A percentile compares a stretch with the other conserved stretches of the same genome.
Conservation (phyloP, 2,113 vertebrate genomes). For the Sceloporus undulatus region DNA sequence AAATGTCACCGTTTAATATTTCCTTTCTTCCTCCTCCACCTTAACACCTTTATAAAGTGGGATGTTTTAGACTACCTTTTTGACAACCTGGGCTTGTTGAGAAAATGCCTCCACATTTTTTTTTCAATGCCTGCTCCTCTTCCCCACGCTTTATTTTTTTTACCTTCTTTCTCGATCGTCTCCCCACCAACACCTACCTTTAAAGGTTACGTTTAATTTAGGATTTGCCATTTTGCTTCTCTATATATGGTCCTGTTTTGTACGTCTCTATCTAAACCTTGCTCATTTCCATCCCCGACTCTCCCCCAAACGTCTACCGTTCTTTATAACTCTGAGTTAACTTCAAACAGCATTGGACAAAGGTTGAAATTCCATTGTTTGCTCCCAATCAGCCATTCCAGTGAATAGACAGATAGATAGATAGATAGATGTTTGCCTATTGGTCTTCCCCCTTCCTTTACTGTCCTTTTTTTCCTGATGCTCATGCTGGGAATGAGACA, state of each 20-base stretch:
- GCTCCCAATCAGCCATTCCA: conserved; percentile 16
- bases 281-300: conserved; percentile 16
- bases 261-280: not conserved
- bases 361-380: conserved; percentile 10
- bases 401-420: not conserved
- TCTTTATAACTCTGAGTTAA: conserved; percentile 11
- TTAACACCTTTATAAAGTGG: conserved; percentile 6
- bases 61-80: conserved; percentile 39
- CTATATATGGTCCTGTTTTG: not conserved
- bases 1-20: conserved; percentile 26
- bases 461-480: conserved; percentile 16
- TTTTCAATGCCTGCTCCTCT: not conserved
- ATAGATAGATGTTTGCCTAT: not conserved
- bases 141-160: conserved; percentile 39
- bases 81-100: conserved; percentile 34
- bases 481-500: conserved; percentile 45
- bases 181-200: conserved; percentile 15
- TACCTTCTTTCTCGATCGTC: conserved; percentile 13
- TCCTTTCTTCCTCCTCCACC: conserved; percentile 9
- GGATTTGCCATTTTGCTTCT: conserved; percentile 11
- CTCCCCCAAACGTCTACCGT: conserved; percentile 32
- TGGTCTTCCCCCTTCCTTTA: conserved; percentile 49
- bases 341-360: conserved; percentile 36
- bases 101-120: not conserved
- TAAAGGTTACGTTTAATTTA: conserved; percentile 26